phyloP scores from a whole-genome alignment of 2,888 invertebrate genomes.

The Epicampocera succincta region DNA sequence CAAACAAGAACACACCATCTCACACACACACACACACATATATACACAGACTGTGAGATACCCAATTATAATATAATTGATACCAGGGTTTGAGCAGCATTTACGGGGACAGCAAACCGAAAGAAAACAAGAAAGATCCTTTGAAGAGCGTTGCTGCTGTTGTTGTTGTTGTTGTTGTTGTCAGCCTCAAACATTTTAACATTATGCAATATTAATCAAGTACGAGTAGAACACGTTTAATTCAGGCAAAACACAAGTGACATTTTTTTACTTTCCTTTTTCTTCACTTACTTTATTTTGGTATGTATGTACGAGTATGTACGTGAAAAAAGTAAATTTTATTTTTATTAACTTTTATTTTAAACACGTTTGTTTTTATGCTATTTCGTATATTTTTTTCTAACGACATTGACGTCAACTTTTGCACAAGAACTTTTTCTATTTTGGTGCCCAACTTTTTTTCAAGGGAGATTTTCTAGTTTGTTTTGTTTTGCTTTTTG shows the following conservation, averaged over 20 bases:
- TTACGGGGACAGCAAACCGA: background rate
- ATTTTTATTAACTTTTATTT: slow-evolving; percentile 6
- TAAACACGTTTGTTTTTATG: slow-evolving; percentile 3
- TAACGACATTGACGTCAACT: slow-evolving; percentile 55
- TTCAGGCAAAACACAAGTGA: background rate
- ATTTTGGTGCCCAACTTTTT: slow-evolving; percentile 39
- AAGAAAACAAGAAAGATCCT: background rate
- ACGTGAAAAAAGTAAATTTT: background rate
- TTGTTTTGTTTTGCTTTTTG: slow-evolving; percentile 38
- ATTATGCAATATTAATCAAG: slow-evolving; percentile 59
- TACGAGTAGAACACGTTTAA: background rate
- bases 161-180: slow-evolving; percentile 32
- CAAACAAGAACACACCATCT: slow-evolving; percentile 4
- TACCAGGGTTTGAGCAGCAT: slow-evolving; percentile 28
- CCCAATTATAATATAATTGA: slow-evolving; percentile 59
- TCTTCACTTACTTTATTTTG: slow-evolving; percentile 53
- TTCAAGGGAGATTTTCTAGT: slow-evolving; percentile 14
- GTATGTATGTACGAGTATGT: background rate
- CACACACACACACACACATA: slow-evolving; percentile 7
- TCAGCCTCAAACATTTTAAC: slow-evolving; percentile 41
- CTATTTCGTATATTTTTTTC: background rate
- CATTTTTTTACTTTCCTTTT: slow-evolving; percentile 4
- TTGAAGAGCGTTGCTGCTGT: slow-evolving; percentile 22
- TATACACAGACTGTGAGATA: slow-evolving; percentile 56
- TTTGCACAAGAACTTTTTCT: slow-evolving; percentile 8